Conservation (phyloP, 2,797 vertebrate species). For the Argyrosomus regius region DNA sequence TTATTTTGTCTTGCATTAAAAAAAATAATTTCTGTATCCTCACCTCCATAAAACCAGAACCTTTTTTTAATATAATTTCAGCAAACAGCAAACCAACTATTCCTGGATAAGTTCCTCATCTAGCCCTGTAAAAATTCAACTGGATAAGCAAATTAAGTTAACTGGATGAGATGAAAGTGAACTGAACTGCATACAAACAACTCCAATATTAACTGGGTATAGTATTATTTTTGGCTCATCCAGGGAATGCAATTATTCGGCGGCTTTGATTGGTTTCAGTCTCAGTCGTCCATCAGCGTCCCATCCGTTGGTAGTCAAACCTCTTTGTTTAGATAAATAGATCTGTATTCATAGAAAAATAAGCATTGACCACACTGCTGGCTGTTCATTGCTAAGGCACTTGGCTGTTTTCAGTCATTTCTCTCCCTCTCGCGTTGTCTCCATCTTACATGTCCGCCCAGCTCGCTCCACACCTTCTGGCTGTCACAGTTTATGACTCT, state of each 20-base stretch:
- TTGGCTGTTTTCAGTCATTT: conserved; percentile 78
- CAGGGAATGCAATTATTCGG: conserved; percentile 77
- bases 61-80: conserved; percentile 42
- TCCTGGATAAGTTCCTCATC: conserved; percentile 61
- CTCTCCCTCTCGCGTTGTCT: conserved; percentile 48
- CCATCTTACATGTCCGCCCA: conserved; percentile 31
- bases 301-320: conserved; percentile 82
- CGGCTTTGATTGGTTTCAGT: conserved; percentile 75
- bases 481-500: conserved; percentile 59
- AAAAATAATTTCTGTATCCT: conserved; percentile 34
- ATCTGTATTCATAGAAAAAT: conserved; percentile 90
- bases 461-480: conserved; percentile 46
- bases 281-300: conserved; percentile 72
- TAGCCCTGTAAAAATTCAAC: conserved; percentile 67
- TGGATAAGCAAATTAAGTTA: conserved; percentile 74
- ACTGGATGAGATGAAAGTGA: conserved; percentile 76
- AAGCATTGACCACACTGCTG: conserved; percentile 89
- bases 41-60: conserved; percentile 37
- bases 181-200: conserved; percentile 80
- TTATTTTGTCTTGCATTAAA: conserved; percentile 43
- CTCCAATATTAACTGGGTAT: conserved; percentile 71
- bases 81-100: conserved; percentile 43
- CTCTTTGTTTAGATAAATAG: conserved; percentile 90
- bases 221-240: conserved; percentile 82
- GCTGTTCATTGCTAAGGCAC: conserved; percentile 89